A percentile compares a stretch with the other conserved stretches of the same genome.
Conservation (phyloP, 2,113 vertebrate species). For the Lophochroa leadbeateri region DNA sequence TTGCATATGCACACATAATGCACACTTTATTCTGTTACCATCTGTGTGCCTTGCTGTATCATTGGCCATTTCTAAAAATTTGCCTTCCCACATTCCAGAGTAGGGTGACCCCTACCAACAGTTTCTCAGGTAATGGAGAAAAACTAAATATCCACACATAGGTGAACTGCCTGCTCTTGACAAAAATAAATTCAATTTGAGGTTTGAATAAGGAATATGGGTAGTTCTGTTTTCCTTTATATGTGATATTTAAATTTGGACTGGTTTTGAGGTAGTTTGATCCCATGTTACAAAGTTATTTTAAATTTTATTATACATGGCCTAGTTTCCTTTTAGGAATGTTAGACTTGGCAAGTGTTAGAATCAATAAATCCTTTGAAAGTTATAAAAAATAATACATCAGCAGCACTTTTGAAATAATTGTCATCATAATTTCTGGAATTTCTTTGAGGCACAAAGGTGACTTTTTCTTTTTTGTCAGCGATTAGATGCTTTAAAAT, state of each 20-base stretch:
- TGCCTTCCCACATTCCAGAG: not conserved
- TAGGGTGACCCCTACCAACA: not conserved
- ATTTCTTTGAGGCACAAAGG: not conserved
- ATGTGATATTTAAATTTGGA: not conserved
- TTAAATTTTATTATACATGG: not conserved
- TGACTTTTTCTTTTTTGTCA: not conserved
- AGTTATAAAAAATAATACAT: not conserved
- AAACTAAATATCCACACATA: not conserved
- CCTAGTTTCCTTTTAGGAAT: not conserved
- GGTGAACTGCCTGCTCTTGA: not conserved
- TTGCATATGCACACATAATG: not conserved
- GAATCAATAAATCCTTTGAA: not conserved
- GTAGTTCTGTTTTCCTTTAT: not conserved
- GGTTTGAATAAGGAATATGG: not conserved
- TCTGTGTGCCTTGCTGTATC: rapidly evolving
- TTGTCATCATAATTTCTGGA: not conserved
- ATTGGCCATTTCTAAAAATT: not conserved
- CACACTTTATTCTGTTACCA: not conserved
- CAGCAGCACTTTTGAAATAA: not conserved
- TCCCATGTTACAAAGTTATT: not conserved
- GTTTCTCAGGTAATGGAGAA: not conserved
- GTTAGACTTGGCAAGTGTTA: not conserved
- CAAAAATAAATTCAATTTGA: not conserved
- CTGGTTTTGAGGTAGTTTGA: not conserved
- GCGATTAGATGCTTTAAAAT: not conserved